phyloP scores from a whole-genome alignment of 2,888 invertebrate species.

The Gastrophysa polygoni region DNA sequence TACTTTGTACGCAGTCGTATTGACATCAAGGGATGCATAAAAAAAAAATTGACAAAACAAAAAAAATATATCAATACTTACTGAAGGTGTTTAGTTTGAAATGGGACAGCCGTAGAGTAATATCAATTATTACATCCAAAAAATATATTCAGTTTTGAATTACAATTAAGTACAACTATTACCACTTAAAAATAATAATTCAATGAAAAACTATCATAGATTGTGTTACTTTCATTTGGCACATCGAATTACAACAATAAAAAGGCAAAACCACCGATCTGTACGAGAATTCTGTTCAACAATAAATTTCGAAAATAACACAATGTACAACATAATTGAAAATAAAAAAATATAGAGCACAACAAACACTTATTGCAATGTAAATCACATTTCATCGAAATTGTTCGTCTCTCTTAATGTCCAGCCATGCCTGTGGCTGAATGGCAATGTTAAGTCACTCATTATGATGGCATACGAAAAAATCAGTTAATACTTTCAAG shows the following conservation, averaged over 20 bases:
- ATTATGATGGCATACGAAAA: conserved; percentile 17
- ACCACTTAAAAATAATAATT: conserved; percentile 22
- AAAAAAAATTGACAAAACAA: too few species aligned
- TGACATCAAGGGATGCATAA: too few species aligned
- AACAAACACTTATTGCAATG: conserved; percentile 55
- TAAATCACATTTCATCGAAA: conserved; percentile 50
- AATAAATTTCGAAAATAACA: conserved; percentile 21
- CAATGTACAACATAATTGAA: conserved; percentile 9
- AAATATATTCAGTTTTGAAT: conserved; percentile 14
- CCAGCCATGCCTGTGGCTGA: conserved; percentile 35
- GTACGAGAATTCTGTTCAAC: conserved; percentile 11
- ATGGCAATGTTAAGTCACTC: conserved; percentile 38
- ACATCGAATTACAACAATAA: conserved; percentile 33
- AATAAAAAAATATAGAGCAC: conserved; percentile 40
- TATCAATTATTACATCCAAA: conserved; percentile 6
- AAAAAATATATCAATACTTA: too few species aligned
- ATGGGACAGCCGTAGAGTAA: too few species aligned
- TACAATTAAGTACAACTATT: conserved; percentile 34
- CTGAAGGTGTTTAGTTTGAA: too few species aligned
- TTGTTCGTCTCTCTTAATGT: conserved; percentile 29
- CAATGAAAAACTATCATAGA: conserved; percentile 24
- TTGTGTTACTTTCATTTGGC: conserved; percentile 46
- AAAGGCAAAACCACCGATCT: conserved; percentile 2
- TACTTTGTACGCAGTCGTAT: too few species aligned
- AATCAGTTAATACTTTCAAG: neutral